phyloP scores from a whole-genome alignment of 2,113 vertebrate species.

The Labeo catla region DNA sequence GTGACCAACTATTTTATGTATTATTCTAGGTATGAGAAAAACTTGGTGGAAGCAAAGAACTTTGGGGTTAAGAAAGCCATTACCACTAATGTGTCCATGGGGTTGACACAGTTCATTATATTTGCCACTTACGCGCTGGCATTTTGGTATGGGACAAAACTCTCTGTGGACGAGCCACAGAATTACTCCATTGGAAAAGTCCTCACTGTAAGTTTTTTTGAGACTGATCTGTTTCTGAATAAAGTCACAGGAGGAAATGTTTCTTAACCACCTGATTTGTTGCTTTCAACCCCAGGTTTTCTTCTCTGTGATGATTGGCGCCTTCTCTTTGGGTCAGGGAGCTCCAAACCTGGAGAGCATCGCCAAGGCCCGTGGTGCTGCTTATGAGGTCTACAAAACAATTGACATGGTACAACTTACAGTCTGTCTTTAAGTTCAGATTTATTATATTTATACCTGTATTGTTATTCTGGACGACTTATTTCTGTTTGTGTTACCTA shows the following conservation, averaged over 20 bases:
- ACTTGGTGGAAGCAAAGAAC: conserved; percentile 75
- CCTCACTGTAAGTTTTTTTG: conserved; percentile 74
- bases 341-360: conserved; percentile 80
- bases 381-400: conserved; percentile 80
- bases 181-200: conserved; percentile 79
- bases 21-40: conserved; percentile 64
- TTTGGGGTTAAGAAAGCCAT: conserved; percentile 82
- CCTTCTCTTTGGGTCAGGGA: conserved; percentile 79
- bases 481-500: background rate
- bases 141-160: conserved; percentile 87
- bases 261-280: conserved; percentile 15
- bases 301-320: conserved; percentile 75
- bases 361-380: conserved; percentile 81
- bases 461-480: background rate
- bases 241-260: background rate
- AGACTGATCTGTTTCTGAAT: background rate
- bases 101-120: conserved; percentile 78
- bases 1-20: background rate
- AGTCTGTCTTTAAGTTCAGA: background rate
- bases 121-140: conserved; percentile 81
- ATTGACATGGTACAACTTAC: conserved; percentile 76
- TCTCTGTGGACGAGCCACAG: conserved; percentile 72
- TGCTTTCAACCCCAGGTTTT: conserved; percentile 73
- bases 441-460: background rate
- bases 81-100: conserved; percentile 75